Evolutionary conservation across 2,797 vertebrate species (phyloP), one percentile per base, ranked within the genome.

Genomic region (Pseudochromis fuscus): DNA sequence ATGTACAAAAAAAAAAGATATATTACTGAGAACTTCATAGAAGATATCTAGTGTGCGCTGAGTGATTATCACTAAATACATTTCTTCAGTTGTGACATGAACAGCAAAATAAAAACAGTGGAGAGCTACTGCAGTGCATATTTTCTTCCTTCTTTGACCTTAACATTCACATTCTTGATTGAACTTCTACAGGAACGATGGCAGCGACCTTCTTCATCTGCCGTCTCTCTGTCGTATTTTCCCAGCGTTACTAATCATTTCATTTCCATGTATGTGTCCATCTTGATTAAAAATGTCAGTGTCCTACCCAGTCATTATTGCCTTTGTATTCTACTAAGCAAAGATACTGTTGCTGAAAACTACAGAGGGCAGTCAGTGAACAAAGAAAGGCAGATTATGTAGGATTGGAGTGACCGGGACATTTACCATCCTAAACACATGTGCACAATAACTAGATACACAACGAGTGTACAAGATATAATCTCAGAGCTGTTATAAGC

Each of bases 71-170:
- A 37, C 66, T 56, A 71, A 61, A 70, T 68, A 76, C 52, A 75
- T 67, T 7, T n/a, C 2, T 21, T 38, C 18, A 55, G 12, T 21
- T 53, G 63, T 37, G 66, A 76, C 18, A 75, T 67, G 65, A 74
- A 77, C 4, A 73, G 40, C 18, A 58, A 63, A 45, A 37, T 25
- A 50, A 40, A 56, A 84, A 75, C 70, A 82, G 72, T 72, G 68
- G 11, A 69, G 2, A 75, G 59, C 77, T 80, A 80, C 59, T 31
- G 72, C 78, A 83, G 89, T 80, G 82, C 79, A 73, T 64, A 45
- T 38, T 37, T 52, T 73, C 42, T 42, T 71, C 13, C 13, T 12
- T 58, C 31, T 61, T 46, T 40, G 16, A 75, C 45, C 42, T 49
- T 9, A 24, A 62, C 72, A 70, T 77, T 74, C 59, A 82, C 59